Base-by-base conservation (phyloP, 2,888 invertebrate species). In the Myopa tessellatipennis region DNA sequence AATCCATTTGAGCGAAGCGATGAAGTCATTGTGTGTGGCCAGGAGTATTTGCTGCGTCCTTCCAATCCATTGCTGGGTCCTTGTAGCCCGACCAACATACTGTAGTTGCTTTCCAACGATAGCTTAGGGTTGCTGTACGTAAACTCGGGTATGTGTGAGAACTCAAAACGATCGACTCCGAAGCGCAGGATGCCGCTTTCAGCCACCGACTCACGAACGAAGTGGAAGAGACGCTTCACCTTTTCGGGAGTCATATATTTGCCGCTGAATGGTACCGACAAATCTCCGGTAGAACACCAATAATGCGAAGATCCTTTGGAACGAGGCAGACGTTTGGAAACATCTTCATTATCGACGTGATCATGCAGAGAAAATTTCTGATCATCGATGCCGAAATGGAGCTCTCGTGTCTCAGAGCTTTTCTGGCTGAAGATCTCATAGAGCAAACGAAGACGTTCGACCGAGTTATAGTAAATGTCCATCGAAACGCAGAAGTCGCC, bases 321-420 rank as follows among this genome's bases (percentile, higher is more conserved):
- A 12, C 78, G 80, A 0, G 85, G 81, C 0, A 84, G 80, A 4
- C 80, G 80, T 55, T 82, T 82, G 0, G 83, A 82, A 58, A 83
- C 71, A 3, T 80, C 77, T 5, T 77, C 63, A 1, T 79, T 70
- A 6, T 80, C 77, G 4, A 38, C 34, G 0, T 77, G 74, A 1
- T 78, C 74, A 50, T 81, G 76, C 0, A 78, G 40, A 0, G 79
- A 80, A n/a, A 86, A 88, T 70, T 85, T 85, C 40, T 86, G 82
- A n/a, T 83, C 83, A 75, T 88, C 88, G 34, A 88, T 87, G 76
- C 89, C 88, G 36, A 88, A 88, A 67, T 85, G 82, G 4, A 88
- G 77, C 12, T 85, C 85, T 0, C 83, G 82, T 0, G 83, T 80
- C 34, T 87, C 86, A 68, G 81, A 84, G 18, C 83, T 85, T 70